phyloP scores from a whole-genome alignment of 2,888 invertebrate genomes.

The Hydrotaea diabolus region DNA sequence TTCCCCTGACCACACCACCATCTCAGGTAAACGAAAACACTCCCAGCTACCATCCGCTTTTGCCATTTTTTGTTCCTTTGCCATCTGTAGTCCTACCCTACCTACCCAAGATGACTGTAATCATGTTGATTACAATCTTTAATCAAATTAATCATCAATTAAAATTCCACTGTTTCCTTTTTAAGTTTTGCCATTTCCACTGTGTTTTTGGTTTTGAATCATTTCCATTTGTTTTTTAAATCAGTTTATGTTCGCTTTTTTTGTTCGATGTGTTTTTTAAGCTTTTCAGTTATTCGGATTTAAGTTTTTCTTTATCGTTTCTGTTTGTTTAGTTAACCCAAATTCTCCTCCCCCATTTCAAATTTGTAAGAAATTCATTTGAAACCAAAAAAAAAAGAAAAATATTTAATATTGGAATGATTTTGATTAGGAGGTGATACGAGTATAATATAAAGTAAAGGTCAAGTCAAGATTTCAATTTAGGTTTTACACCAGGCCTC shows the following conservation, averaged over 20 bases:
- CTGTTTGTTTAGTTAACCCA: slow-evolving; percentile 5
- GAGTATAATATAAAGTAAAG: too few species aligned
- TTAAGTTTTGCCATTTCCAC: neutral
- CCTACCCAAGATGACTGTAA: neutral
- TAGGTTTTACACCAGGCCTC: too few species aligned
- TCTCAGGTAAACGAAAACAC: slow-evolving; percentile 82
- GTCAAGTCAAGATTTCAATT: too few species aligned
- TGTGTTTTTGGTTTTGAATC: neutral
- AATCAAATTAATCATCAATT: neutral
- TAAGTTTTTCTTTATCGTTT: slow-evolving; percentile 18
- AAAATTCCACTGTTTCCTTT: slow-evolving; percentile 15
- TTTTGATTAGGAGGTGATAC: neutral
- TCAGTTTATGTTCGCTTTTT: neutral
- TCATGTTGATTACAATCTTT: neutral
- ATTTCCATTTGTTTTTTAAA: neutral
- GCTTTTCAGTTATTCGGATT: neutral
- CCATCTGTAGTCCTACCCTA: neutral
- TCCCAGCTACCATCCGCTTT: neutral
- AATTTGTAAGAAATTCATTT: slow-evolving; percentile 24
- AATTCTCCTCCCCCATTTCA: neutral
- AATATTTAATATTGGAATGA: slow-evolving; percentile 59
- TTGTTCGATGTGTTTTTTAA: neutral
- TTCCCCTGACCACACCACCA: slow-evolving; percentile 82
- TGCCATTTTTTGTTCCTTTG: slow-evolving; percentile 7
- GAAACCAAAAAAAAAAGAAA: slow-evolving; percentile 14